Evolutionary conservation across 35 echinoderm and acorn worm species (phyloP), one percentile per base, ranked within the genome.

Genomic region (Heliocidaris erythrogramma): DNA sequence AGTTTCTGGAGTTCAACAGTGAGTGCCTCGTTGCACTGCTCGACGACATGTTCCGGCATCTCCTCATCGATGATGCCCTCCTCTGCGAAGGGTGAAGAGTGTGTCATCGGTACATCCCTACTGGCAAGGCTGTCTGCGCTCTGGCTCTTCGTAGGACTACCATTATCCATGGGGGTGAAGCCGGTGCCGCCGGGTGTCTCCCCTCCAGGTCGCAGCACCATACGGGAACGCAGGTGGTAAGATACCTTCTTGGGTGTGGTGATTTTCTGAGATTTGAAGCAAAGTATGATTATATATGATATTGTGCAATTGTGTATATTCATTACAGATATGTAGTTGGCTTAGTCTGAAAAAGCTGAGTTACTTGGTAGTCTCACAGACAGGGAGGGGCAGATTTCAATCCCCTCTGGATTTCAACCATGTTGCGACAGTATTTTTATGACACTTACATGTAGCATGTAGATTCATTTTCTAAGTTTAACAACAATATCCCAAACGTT

Each of bases 1-100:
- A 99, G 85, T 94, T 99, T 99, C 60, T 96, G 94, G 32, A 99
- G 59, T 48, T 99, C 96, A 9, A 94, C 94, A 16, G 96, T 96
- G n/a, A 99, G 95, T 35, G 98, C 98, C 90, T 99, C 98, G n/a
- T 95, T 95, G 86, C 96, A 97, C 49, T 99, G 97, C 59, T 99
- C 96, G 21, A 97, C 85, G 11, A 99, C 92, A 18, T 99, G 96
- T 8, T 96, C 97, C 4, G 98, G 98, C 49, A 99, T 95, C 10
- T 96, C 97, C 60, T 97, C 98, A 9, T 97, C 98, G 7, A 96
- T 93, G 48, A 99, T 99, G 21, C 98, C 98, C n/a, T 95, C 93
- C 30, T 88, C 59, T 31, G 18, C 61, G 31, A 91, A 18, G 53
- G 89, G 85, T 30, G 85, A 42, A 24, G 90, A 94, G n/a, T 35